Percentiles rank a stretch among this genome's conserved stretches.
Evolutionary conservation across 1,140 invertebrate species (phyloP).

Genomic region (Drosophila mojavensis): DNA sequence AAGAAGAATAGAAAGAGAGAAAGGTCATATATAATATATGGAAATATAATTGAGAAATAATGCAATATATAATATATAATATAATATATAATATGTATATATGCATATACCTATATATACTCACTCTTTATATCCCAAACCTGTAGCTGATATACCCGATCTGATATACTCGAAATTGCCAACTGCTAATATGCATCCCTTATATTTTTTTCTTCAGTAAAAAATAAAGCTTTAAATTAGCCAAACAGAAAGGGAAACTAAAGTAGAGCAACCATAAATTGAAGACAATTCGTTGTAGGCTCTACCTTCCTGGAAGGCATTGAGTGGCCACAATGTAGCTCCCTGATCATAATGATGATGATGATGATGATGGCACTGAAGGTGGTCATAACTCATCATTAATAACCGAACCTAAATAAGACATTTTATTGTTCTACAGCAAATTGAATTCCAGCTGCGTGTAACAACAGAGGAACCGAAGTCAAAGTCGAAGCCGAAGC

Average conservation of each 20-base stretch:
- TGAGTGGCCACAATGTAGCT: slow-evolving; percentile 42
- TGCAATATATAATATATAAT: too few species aligned
- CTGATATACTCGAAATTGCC: too few species aligned
- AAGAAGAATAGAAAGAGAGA: too few species aligned
- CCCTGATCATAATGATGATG: slow-evolving; percentile 14
- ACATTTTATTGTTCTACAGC: slow-evolving; percentile 75
- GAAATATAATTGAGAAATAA: too few species aligned
- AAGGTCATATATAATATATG: too few species aligned
- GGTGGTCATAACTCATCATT: slow-evolving; percentile 81
- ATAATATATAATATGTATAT: too few species aligned
- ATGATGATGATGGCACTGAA: slow-evolving; percentile 56
- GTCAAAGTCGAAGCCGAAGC: not conserved
- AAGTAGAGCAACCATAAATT: not conserved
- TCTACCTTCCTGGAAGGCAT: slow-evolving; percentile 57
- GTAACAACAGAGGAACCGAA: slow-evolving; percentile 35
- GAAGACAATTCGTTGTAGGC: slow-evolving; percentile 39
- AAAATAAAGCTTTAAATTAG: not conserved
- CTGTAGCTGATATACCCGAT: too few species aligned
- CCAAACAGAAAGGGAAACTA: not conserved
- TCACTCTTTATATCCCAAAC: too few species aligned
- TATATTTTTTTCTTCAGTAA: too few species aligned
- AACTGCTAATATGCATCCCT: too few species aligned
- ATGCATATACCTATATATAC: too few species aligned
- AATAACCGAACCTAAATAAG: slow-evolving; percentile 82
- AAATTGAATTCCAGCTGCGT: slow-evolving; percentile 78